Evolutionary conservation across 2,797 vertebrate genomes (phyloP), one percentile per base, ranked within the genome.

Genomic region (Darevskia mixta): DNA sequence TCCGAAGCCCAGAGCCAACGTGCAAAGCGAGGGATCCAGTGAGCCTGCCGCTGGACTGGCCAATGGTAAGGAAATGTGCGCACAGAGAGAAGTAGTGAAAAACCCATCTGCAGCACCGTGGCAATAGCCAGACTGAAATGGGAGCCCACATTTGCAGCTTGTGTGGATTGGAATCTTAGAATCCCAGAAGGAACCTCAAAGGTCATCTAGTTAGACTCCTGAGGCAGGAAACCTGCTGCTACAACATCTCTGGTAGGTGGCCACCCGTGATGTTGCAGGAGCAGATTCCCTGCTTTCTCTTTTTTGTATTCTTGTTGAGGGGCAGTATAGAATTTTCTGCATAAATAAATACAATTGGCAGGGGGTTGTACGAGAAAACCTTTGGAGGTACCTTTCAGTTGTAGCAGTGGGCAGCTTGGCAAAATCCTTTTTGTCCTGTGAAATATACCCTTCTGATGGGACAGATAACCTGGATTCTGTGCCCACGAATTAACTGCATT

Each of bases 1-100:
- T 0, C 96, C 97, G 20, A 92, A 95, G 55, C 97, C 97, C 87
- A 93, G 97, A 82, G 95, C 95, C 75, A 95, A 92, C 8, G 87
- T 95, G 49, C 97, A 94, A 91, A 93, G 93, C 0, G 97, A 97
- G 83, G 84, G 79, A 86, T 61, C n/a, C 41, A 87, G 3, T 0
- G 97, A 97, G 61, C 93, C 71, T 78, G 94, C 88, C 0, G 71
- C 92, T 3, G 1, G 89, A 88, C 89, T 97, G 5, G 84, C 95
- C 82, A 97, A 97, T 0, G 97, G 97, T 97, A 95, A 97, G 95
- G 82, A 41, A 71, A 67, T 29, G 6, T 35, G 5, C 4, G 1
- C 17, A 5, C 20, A 38, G 29, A 15, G 35, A 27, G 4, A 73
- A 43, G 45, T 66, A 58, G 1, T 55, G 41, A 79, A 49, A 9